Evolutionary conservation across 2,113 vertebrate genomes (phyloP).

Genomic region (Amphilophus citrinellus): DNA sequence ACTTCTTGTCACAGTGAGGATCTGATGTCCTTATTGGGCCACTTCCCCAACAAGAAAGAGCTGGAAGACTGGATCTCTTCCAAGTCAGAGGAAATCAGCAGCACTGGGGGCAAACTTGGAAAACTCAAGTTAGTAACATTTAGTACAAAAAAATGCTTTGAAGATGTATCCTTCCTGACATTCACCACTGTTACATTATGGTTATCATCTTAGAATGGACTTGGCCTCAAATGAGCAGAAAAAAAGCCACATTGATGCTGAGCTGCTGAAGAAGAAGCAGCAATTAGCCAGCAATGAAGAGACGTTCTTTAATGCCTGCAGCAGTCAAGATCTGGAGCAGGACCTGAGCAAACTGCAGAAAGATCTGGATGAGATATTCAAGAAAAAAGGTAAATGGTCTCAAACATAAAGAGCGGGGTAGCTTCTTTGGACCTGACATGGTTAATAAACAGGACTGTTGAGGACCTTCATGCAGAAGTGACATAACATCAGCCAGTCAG

Average conservation of each 20-base stretch:
- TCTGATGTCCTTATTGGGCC: slow-evolving; percentile 88
- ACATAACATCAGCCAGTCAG: too few relatives aligned
- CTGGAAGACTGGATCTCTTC: slow-evolving; percentile 95
- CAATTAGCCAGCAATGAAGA: slow-evolving; percentile 86
- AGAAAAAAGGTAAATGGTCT: slow-evolving; percentile 88
- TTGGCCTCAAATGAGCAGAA: slow-evolving; percentile 90
- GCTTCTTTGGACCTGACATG: neutral
- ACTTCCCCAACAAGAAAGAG: slow-evolving; percentile 95
- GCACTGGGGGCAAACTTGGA: slow-evolving; percentile 86
- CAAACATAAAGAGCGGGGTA: neutral
- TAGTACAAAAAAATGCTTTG: neutral
- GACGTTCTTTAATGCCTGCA: slow-evolving; percentile 90
- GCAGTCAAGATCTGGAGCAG: slow-evolving; percentile 93
- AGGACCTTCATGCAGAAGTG: too few relatives aligned
- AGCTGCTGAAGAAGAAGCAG: slow-evolving; percentile 88
- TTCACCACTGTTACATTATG: neutral
- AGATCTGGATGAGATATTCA: slow-evolving; percentile 93
- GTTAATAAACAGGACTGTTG: neutral
- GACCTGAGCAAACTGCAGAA: slow-evolving; percentile 90
- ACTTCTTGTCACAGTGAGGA: slow-evolving; percentile 92
- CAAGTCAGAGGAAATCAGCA: slow-evolving; percentile 89
- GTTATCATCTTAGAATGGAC: slow-evolving; percentile 79
- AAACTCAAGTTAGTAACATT: slow-evolving; percentile 84
- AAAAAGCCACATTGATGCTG: slow-evolving; percentile 85
- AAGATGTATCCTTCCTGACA: neutral